These are phyloP conservation scores for Sylvia atricapilla DNA, from an alignment of 2,113 vertebrate genomes.

Conservation along the genomic window DNA sequence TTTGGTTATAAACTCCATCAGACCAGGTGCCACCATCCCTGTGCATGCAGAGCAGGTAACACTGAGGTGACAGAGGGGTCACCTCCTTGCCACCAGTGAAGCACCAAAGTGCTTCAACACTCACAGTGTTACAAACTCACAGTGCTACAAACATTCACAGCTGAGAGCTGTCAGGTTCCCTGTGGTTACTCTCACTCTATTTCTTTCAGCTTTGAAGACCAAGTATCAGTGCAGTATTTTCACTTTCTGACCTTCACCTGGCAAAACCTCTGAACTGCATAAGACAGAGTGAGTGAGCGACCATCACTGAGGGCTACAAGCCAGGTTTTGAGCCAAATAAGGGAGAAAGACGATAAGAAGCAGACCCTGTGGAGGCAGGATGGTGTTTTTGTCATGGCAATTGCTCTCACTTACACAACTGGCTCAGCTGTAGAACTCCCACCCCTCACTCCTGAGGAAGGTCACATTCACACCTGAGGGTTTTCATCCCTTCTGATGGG, in stretches of 20 bases:
- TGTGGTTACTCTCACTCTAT: slow-evolving; percentile 11
- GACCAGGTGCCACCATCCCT: fast-evolving
- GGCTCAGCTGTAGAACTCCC: not conserved
- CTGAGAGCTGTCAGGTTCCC: not conserved
- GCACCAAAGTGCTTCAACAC: not conserved
- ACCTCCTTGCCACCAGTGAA: not conserved
- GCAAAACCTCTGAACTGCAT: not conserved
- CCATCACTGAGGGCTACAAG: not conserved
- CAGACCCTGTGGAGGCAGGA: not conserved
- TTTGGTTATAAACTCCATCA: not conserved
- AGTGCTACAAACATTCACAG: not conserved
- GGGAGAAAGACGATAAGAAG: not conserved
- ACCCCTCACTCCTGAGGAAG: fast-evolving
- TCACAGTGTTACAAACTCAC: no score
- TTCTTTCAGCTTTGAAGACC: not conserved
- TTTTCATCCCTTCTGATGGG: not conserved
- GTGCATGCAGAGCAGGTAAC: not conserved
- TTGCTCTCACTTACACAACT: not conserved
- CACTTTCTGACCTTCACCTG: not conserved
- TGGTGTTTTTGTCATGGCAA: not conserved
- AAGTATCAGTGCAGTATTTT: not conserved
- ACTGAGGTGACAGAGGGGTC: not conserved
- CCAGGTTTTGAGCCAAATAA: not conserved
- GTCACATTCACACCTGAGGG: not conserved
- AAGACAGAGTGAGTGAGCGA: not conserved